Evolutionary conservation across 2,113 vertebrate species (phyloP).

Genomic region (Probosciger aterrimus): DNA sequence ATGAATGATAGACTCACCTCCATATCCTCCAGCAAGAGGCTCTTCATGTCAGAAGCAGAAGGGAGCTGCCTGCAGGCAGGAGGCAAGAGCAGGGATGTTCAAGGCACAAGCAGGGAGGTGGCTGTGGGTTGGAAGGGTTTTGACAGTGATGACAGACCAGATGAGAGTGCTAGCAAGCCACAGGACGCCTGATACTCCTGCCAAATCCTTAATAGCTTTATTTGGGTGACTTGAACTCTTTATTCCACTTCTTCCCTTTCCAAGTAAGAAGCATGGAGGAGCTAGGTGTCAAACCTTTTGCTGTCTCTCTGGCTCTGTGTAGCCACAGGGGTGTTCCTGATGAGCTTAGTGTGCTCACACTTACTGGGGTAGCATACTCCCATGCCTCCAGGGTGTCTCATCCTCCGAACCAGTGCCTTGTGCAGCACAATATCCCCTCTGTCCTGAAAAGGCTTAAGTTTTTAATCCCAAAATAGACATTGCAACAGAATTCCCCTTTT

Average conservation of each 20-base stretch:
- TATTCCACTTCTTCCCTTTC: neutral
- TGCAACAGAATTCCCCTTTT: neutral
- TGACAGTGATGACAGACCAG: neutral
- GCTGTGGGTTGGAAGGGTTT: neutral
- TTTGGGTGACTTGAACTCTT: neutral
- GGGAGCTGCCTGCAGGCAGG: neutral
- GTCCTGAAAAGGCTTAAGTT: neutral
- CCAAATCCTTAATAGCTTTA: neutral
- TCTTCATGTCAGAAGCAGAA: neutral
- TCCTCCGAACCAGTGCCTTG: neutral
- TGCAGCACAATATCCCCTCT: neutral
- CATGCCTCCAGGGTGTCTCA: neutral
- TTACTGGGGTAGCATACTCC: neutral
- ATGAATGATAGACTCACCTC: neutral
- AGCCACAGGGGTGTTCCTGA: neutral
- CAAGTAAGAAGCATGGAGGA: neutral
- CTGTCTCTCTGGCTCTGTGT: neutral
- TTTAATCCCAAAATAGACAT: neutral
- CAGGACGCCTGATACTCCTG: neutral
- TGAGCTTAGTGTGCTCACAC: neutral
- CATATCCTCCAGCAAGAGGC: rapidly evolving
- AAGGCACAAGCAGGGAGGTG: neutral
- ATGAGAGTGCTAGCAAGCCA: neutral
- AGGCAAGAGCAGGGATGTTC: neutral
- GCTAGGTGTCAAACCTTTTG: neutral